Base-by-base conservation (phyloP, 2,888 invertebrate species). In the Oxyteleia sp. region DNA sequence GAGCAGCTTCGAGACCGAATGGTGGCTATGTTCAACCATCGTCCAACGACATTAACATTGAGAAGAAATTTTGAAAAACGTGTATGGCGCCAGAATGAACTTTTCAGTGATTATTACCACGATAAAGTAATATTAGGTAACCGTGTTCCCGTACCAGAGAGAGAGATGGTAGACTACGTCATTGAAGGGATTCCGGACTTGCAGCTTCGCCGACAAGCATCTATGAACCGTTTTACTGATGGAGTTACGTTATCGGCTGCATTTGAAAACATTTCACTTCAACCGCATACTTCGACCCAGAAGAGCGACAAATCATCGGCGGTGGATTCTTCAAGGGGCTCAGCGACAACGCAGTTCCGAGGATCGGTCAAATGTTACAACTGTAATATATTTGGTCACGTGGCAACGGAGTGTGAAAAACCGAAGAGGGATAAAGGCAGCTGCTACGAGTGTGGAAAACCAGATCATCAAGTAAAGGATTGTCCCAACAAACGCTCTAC, bases 161-260 rank as follows among this genome's bases (percentile, higher is more conserved):
- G 8, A 8, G 32, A 32, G 8, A 32, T 32, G 1, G 8, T 32
- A 4, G 5, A 32, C 3, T 32, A 32, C 8, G 8, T 32, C 1
- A 8, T 32, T 8, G 23, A 23, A 4, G 23, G 23, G 5, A 23
- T 23, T 23, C 23, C 23, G 3, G 23, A 23, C 5, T 4, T 23
- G 2, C 23, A 23, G 5, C 23, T 84, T 0, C 83, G 49, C 18
- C 59, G 64, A 13, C 86, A 86, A 23, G 86, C 84, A 5, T 47
- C 75, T 0, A 63, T 85, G 8, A 49, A 61, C 23, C 75, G 74
- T 11, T 84, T 84, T 23, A 23, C 2, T 4, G 23, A 23, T 23
- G 3, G 5, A 23, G 5, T 2, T 23, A 5, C 5, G 66, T 45
- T 81, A 15, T 43, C 55, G n/a, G 38, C 35, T 1, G 55, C 68